Evolutionary conservation across 1,140 invertebrate genomes (phyloP), one percentile per base, ranked within the genome.

Genomic region (Coelopa frigida): DNA sequence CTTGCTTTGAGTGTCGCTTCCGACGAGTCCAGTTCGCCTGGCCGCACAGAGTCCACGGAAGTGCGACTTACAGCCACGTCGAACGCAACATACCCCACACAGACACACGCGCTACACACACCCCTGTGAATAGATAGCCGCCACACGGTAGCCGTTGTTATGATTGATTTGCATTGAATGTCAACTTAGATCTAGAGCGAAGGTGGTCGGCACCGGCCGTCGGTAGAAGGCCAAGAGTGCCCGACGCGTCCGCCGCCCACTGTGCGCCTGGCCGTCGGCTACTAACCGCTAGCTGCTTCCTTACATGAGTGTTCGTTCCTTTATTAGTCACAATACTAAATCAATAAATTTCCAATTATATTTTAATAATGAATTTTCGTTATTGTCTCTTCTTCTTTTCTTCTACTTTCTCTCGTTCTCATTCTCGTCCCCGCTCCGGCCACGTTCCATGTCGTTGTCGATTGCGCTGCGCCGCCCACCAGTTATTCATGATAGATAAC

Each of bases 401-500:
- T 15, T 35, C 12, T 42, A 40, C 26, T 33, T 21, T n/a, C 14
- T 46, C 32, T 39, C 29, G 5, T 8, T 15, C 35, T 37, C 18
- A 12, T 17, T 27, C 18, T 36, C 5, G 14, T 38, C n/a, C 12
- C 23, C 24, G 20, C 38, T 29, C 33, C 21, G 17, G 5, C 10
- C 27, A 22, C 29, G n/a, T 35, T 20, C 21, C 21, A 27, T 12
- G 6, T 37, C 39, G 32, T 12, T 36, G 7, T 6, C 22, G 17
- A 11, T 14, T 14, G n/a, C 43, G 14, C 6, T 22, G 17, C 11
- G 10, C 8, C 36, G 18, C 24, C 22, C 36, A 32, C 20, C 44
- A 97, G 93, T 81, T 97, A 75, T 97, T 96, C 78, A 94, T 96
- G 89, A 96, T 97, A 76, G 93, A 98, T 81, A 99, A 99, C 79